Base-by-base conservation (phyloP, 2,888 invertebrate species). In the Troilus luridus region DNA sequence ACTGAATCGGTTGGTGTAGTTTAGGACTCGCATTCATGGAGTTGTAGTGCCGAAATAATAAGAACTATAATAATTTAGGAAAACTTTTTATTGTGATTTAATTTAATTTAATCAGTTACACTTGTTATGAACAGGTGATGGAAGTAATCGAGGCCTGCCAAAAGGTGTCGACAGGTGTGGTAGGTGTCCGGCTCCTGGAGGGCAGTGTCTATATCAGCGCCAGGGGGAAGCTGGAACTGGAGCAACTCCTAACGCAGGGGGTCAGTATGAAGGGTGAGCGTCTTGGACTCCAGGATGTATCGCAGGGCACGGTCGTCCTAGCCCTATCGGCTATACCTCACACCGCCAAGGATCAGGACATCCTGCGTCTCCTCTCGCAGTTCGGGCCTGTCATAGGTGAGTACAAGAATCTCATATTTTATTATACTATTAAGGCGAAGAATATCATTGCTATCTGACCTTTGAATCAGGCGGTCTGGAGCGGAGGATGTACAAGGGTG, bases 141-240 rank as follows among this genome's bases (percentile, higher is more conserved):
- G 94, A 94, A 91, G 93, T 94, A 77, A 94, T 94, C 90, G 94
- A 94, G 92, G 93, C 93, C 62, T 91, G 94, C 62, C 56, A 85
- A 14, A 94, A 94, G 91, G 93, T 94, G 91, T 93, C 93, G 77
- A 88, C 93, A 21, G 93, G 93, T 19, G 92, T 94, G 60, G 93
- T 93, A 81, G 94, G 94, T 21, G 94, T 94, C 19, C 93, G 94
- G 17, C 93, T 94, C 88, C 93, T 93, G 62, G 93, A 93, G 56
- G 93, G 93, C 19, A 93, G 93, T 85, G 93, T 94, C 88, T 94
- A 94, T 93, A 93, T 94, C 91, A 94, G 94, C 89, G 92, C 94
- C 88, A 93, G 93, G 60, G 93, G 93, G 17, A 93, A 93, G 19
- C 93, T 93, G 14, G 93, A 93, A 64, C 93, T 94, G 56, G 93